A percentile compares a stretch with the other conserved stretches of the same genome.
phyloP scores from a whole-genome alignment of 2,888 invertebrate genomes.

The Parnassius mnemosyne region DNA sequence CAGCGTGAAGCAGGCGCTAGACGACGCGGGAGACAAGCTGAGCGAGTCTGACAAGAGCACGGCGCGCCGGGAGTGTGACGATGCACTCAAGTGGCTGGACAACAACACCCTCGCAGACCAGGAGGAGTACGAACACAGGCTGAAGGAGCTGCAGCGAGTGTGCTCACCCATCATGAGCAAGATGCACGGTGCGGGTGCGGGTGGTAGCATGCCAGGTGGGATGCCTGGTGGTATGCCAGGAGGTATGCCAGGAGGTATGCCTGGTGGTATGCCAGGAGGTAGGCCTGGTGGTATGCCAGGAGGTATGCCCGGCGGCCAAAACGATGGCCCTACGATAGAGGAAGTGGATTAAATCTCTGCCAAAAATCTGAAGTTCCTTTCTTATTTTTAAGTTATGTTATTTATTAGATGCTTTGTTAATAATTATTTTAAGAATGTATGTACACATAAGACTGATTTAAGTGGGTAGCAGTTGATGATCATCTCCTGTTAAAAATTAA shows the following conservation, averaged over 20 bases:
- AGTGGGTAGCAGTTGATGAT: not conserved
- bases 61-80: too few relatives aligned
- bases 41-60: too few relatives aligned
- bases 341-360: conserved; percentile 13
- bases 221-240: conserved; percentile 42
- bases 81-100: too few relatives aligned
- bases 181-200: too few relatives aligned
- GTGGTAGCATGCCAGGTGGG: too few relatives aligned
- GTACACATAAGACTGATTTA: conserved; percentile 9
- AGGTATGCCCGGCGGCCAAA: not conserved
- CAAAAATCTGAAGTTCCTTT: not conserved
- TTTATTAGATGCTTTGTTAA: not conserved
- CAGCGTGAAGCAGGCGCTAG: conserved; percentile 64
- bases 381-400: not conserved
- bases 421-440: not conserved
- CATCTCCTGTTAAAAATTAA: conserved; percentile 1
- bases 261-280: conserved; percentile 2
- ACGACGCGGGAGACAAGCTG: too few relatives aligned
- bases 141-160: too few relatives aligned
- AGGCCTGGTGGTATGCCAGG: conserved; percentile 8
- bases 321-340: conserved; percentile 23
- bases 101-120: too few relatives aligned
- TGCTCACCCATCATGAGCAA: too few relatives aligned
- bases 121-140: too few relatives aligned
- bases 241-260: conserved; percentile 2